phyloP scores from a whole-genome alignment of 1,140 invertebrate genomes.

The Pseudomyrmex flavicornis region DNA sequence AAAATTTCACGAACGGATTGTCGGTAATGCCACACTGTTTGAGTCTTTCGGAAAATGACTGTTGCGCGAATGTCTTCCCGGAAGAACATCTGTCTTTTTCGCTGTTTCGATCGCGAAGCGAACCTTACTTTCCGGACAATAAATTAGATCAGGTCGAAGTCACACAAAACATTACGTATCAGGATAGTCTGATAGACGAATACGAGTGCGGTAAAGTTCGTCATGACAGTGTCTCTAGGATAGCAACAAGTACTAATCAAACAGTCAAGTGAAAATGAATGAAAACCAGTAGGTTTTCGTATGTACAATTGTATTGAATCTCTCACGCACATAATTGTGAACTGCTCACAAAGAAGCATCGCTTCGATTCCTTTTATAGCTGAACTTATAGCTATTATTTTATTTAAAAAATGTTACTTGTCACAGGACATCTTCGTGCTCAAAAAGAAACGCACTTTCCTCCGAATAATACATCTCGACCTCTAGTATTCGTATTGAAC shows the following conservation, averaged over 20 bases:
- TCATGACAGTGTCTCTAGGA: conserved; percentile 59
- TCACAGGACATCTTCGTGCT: not conserved
- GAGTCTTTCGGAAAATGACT: conserved; percentile 70
- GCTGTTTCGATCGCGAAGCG: conserved; percentile 80
- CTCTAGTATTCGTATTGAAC: conserved; percentile 9
- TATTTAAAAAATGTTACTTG: conserved; percentile 1
- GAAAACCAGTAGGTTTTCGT: conserved; percentile 7
- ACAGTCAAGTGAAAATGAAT: conserved; percentile 42
- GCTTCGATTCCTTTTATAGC: not conserved
- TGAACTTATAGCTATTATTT: not conserved
- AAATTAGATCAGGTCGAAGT: conserved; percentile 79
- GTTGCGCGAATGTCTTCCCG: conserved; percentile 55
- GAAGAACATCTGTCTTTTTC: conserved; percentile 66
- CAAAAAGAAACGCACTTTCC: not conserved
- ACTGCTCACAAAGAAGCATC: not conserved
- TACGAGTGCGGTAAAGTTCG: conserved; percentile 75
- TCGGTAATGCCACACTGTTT: conserved; percentile 68
- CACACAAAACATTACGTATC: conserved; percentile 81
- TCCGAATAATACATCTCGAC: not conserved
- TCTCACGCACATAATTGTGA: not conserved
- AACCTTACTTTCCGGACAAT: conserved; percentile 78
- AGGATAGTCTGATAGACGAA: conserved; percentile 76
- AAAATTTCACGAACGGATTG: conserved; percentile 40
- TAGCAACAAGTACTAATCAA: conserved; percentile 52
- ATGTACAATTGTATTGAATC: conserved; percentile 38